Evolutionary conservation across 2,797 vertebrate genomes (phyloP).

Genomic region (Typhlichthys subterraneus): DNA sequence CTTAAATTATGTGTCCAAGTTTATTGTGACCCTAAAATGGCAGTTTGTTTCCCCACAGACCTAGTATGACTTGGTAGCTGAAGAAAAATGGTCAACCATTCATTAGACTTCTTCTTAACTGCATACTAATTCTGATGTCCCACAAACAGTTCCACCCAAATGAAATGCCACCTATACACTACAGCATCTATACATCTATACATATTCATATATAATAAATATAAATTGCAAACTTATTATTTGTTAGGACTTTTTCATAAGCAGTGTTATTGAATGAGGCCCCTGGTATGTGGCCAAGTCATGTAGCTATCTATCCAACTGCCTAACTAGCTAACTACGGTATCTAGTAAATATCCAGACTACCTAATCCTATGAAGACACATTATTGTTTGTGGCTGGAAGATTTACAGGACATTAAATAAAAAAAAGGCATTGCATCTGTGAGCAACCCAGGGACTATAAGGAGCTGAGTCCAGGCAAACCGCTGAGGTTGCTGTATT

Average conservation of each 20-base stretch:
- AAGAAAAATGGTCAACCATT: slow-evolving; percentile 36
- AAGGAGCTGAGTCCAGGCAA: background rate
- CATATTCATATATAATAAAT: too few species aligned
- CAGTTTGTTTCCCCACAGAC: slow-evolving; percentile 26
- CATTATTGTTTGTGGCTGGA: too few species aligned
- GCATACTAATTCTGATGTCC: slow-evolving; percentile 33
- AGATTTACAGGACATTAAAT: background rate
- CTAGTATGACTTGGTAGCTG: slow-evolving; percentile 6
- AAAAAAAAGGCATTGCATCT: background rate
- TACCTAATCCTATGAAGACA: too few species aligned
- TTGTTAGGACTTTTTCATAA: background rate
- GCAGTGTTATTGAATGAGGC: background rate
- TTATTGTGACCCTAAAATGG: slow-evolving; percentile 54
- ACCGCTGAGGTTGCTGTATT: background rate
- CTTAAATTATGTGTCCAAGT: slow-evolving; percentile 8
- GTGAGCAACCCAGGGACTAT: background rate
- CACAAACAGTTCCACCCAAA: slow-evolving; percentile 1
- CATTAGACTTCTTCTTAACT: slow-evolving; percentile 42
- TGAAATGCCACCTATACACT: too few species aligned
- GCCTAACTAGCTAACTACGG: too few species aligned
- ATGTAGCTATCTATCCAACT: too few species aligned
- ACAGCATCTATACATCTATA: background rate
- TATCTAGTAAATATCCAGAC: too few species aligned
- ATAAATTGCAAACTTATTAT: background rate
- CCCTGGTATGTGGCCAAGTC: too few species aligned